These are phyloP conservation scores for Vanacampus margaritifer DNA, from an alignment of 2,113 vertebrate genomes.

Conservation along the genomic window DNA sequence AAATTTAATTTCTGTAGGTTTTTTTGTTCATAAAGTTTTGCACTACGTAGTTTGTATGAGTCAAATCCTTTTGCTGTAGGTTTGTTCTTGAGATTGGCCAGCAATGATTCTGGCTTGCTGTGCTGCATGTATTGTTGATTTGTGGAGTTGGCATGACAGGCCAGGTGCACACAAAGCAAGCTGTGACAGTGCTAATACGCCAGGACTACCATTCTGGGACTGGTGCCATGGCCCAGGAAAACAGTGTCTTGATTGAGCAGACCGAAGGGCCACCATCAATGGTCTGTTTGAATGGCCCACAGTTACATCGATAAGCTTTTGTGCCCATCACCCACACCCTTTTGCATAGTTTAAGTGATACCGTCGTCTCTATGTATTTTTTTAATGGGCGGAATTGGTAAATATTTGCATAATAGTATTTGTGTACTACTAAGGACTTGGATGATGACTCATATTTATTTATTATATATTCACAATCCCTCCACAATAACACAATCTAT, in stretches of 20 bases:
- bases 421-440: not conserved
- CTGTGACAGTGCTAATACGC: slow-evolving; percentile 39
- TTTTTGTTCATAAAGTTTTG: not conserved
- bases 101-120: not conserved
- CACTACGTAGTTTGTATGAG: not conserved
- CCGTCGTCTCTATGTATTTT: not conserved
- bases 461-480: not conserved
- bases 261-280: slow-evolving; percentile 30
- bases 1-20: too few species aligned
- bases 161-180: slow-evolving; percentile 58
- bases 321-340: slow-evolving; percentile 9
- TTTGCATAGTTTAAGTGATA: slow-evolving; percentile 10
- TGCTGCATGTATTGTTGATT: slow-evolving; percentile 6
- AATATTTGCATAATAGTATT: not conserved
- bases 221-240: slow-evolving; percentile 41
- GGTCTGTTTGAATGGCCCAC: slow-evolving; percentile 43
- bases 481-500: not conserved
- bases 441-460: not conserved
- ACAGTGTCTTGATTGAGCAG: slow-evolving; percentile 48
- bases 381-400: not conserved
- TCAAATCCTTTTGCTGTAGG: not conserved
- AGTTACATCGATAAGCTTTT: slow-evolving; percentile 12
- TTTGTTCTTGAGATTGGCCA: not conserved
- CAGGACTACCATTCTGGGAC: slow-evolving; percentile 42
- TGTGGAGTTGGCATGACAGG: slow-evolving; percentile 11